Evolutionary conservation across 2,888 invertebrate genomes (phyloP).

Genomic region (Emmelina monodactyla): DNA sequence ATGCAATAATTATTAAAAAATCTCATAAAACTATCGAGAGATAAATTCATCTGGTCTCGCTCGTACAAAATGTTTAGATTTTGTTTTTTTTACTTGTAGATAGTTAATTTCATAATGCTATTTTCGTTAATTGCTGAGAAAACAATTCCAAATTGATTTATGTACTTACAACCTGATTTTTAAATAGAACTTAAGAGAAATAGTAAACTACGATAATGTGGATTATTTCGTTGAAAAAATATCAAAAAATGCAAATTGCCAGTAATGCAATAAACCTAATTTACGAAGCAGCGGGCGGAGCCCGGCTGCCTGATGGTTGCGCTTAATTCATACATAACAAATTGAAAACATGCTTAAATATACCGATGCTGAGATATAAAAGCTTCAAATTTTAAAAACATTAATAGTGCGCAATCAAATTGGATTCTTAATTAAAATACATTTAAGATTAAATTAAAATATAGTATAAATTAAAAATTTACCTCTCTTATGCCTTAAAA

Average conservation of each 20-base stretch:
- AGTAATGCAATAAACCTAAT: conserved; percentile 37
- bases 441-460: conserved; percentile 44
- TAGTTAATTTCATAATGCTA: conserved; percentile 57
- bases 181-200: conserved; percentile 55
- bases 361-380: conserved; percentile 42
- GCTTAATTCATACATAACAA: conserved; percentile 45
- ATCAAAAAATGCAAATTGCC: conserved; percentile 55
- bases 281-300: conserved; percentile 11
- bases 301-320: conserved; percentile 26
- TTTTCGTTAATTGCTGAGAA: conserved; percentile 46
- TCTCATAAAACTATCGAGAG: conserved; percentile 51
- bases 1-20: conserved; percentile 56
- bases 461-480: conserved; percentile 45
- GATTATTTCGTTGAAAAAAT: conserved; percentile 60
- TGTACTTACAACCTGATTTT: conserved; percentile 52
- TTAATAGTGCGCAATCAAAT: conserved; percentile 40
- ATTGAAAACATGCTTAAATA: conserved; percentile 40
- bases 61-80: conserved; percentile 43
- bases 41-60: conserved; percentile 51
- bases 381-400: conserved; percentile 44
- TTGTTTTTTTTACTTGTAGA: conserved; percentile 32
- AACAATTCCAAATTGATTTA: conserved; percentile 61
- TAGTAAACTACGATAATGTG: conserved; percentile 54
- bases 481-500: conserved; percentile 41
- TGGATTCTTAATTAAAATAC: conserved; percentile 52